A percentile compares a stretch with the other conserved stretches of the same genome.
These are phyloP conservation scores for Campopleginae sp. DNA, from an alignment of 2,888 invertebrate genomes.

Conservation along the genomic window DNA sequence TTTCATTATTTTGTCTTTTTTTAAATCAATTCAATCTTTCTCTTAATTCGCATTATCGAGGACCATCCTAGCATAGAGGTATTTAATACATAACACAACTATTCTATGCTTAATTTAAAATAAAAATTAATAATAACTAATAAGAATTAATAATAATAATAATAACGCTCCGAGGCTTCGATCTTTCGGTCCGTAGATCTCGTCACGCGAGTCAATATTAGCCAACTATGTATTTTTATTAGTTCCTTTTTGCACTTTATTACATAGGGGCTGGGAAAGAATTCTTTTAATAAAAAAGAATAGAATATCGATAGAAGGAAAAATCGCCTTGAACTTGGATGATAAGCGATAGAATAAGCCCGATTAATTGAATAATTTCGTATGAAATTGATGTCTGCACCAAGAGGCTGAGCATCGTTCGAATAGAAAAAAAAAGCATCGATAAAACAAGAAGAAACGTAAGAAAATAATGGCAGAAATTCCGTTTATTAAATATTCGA, in stretches of 20 bases:
- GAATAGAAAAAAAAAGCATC: neutral
- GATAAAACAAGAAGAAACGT: neutral
- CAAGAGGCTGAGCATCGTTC: slow-evolving; percentile 20
- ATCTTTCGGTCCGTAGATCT: slow-evolving; percentile 41
- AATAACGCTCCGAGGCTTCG: slow-evolving; percentile 52
- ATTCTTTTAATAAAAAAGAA: neutral
- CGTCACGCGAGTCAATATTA: slow-evolving; percentile 28
- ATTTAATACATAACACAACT: slow-evolving; percentile 54
- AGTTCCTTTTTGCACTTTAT: neutral
- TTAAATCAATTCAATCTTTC: neutral
- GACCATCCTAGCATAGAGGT: slow-evolving; percentile 34
- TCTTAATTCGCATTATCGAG: slow-evolving; percentile 12
- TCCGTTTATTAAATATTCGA: slow-evolving; percentile 4
- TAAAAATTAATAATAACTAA: slow-evolving; percentile 41
- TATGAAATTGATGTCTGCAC: slow-evolving; percentile 3
- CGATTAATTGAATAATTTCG: slow-evolving; percentile 5
- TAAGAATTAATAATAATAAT: slow-evolving; percentile 50
- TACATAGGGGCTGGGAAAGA: slow-evolving; percentile 4
- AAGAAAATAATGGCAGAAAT: neutral
- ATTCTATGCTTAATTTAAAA: slow-evolving; percentile 50
- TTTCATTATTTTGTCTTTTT: slow-evolving; percentile 5
- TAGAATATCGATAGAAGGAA: neutral
- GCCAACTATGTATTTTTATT: slow-evolving; percentile 16
- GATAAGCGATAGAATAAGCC: neutral
- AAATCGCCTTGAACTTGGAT: neutral